Conservation (phyloP, 2,113 vertebrate genomes). For the Garra rufa region DNA sequence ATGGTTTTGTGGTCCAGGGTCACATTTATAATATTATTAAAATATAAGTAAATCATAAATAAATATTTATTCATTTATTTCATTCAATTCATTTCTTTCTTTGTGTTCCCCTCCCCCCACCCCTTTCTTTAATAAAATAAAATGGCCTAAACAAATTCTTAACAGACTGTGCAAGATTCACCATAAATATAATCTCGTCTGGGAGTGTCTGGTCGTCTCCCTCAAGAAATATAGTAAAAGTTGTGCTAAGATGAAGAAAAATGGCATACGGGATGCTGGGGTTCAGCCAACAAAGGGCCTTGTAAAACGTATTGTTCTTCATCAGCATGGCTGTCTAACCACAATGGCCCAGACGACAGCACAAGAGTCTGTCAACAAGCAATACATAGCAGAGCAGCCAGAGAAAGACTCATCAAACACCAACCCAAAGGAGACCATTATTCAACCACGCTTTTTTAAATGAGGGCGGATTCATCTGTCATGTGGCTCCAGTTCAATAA, state of each 20-base stretch:
- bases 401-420: constrained; percentile 57
- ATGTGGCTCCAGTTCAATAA: constrained; percentile 61
- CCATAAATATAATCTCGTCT: background rate
- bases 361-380: constrained; percentile 23
- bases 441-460: constrained; percentile 36
- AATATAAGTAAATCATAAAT: too few species aligned
- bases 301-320: constrained; percentile 62
- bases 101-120: too few species aligned
- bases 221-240: background rate
- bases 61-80: too few species aligned
- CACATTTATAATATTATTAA: too few species aligned
- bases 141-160: background rate
- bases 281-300: constrained; percentile 41
- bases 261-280: background rate
- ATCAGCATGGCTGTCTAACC: constrained; percentile 34
- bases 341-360: constrained; percentile 38
- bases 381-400: constrained; percentile 6
- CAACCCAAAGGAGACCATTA: constrained; percentile 55
- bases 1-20: too few species aligned
- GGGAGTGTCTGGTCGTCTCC: background rate
- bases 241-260: constrained; percentile 20
- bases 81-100: too few species aligned
- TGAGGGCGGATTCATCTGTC: constrained; percentile 20
- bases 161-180: background rate
- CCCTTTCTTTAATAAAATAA: background rate